Percentiles rank a stretch among this genome's conserved stretches.
Conservation (phyloP, 37 sponge, comb jelly and placozoan genomes). For the Haliclona indistincta region DNA sequence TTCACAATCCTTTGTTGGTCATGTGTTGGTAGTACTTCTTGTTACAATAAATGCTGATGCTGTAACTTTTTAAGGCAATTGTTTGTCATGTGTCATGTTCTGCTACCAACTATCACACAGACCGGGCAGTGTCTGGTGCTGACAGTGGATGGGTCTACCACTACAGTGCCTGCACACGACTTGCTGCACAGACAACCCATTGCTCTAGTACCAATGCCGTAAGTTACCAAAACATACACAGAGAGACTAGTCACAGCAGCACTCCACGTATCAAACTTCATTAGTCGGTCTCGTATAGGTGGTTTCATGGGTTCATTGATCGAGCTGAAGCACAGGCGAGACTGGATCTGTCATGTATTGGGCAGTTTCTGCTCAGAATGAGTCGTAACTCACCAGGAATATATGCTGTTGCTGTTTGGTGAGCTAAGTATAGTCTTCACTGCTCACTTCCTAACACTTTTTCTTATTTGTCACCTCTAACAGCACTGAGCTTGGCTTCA, state of each 20-base stretch:
- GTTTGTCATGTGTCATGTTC: too few species aligned
- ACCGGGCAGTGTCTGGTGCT: conserved; percentile 13
- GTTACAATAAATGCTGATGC: too few species aligned
- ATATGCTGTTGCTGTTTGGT: conserved; percentile 67
- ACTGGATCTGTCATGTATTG: conserved; percentile 58
- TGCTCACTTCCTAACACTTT: neutral
- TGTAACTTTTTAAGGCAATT: too few species aligned
- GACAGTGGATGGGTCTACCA: conserved; percentile 44
- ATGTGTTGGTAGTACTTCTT: too few species aligned
- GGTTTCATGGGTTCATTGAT: conserved; percentile 64
- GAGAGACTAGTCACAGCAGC: neutral
- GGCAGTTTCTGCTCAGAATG: conserved; percentile 72
- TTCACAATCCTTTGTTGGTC: too few species aligned
- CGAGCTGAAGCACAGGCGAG: conserved; percentile 69
- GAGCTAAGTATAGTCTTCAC: neutral
- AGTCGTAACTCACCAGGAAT: conserved; percentile 57
- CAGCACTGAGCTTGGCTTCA: neutral
- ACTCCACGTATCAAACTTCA: neutral
- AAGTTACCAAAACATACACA: neutral
- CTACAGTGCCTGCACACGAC: conserved; percentile 24
- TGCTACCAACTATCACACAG: too few species aligned
- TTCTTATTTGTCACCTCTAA: neutral
- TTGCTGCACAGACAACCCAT: conserved; percentile 29
- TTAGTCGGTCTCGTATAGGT: conserved; percentile 5
- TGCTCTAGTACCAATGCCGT: conserved; percentile 68